Conservation (phyloP, 2,797 vertebrate species). For the Varecia variegata region DNA sequence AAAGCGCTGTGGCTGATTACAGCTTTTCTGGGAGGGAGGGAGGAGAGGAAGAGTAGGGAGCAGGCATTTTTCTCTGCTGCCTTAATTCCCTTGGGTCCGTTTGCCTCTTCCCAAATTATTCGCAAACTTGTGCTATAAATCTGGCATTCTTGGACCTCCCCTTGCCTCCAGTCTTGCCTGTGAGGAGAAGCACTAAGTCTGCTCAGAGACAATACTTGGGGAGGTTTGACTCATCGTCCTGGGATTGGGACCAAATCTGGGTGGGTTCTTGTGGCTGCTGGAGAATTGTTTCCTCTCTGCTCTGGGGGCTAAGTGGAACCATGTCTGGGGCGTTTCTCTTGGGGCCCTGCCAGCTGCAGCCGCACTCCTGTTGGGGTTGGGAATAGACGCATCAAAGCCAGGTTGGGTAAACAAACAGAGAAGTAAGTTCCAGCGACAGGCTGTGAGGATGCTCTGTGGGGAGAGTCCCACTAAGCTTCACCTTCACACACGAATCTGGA, state of each 20-base stretch:
- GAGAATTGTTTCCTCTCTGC: neutral
- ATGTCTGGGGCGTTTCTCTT: neutral
- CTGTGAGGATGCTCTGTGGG: neutral
- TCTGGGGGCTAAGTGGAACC: neutral
- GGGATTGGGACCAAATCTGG: neutral
- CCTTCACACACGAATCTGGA: neutral
- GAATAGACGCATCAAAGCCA: neutral
- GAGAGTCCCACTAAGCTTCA: neutral
- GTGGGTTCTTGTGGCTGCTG: neutral
- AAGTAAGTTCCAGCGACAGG: neutral
- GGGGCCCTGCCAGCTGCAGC: neutral
- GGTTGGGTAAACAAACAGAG: neutral
- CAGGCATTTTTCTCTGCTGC: neutral
- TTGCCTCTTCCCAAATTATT: neutral
- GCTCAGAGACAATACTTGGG: neutral
- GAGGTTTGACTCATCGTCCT: neutral
- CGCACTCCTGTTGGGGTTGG: neutral
- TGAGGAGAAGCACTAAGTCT: neutral
- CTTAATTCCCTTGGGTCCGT: neutral
- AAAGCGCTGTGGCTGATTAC: neutral
- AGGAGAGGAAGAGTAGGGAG: neutral
- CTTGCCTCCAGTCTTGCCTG: neutral
- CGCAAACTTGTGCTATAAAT: neutral
- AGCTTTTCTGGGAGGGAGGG: neutral
- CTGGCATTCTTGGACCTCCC: neutral